A percentile compares a stretch with the other conserved stretches of the same genome.
Evolutionary conservation across 1,140 invertebrate species (phyloP).

Genomic region (Pissodes strobi): DNA sequence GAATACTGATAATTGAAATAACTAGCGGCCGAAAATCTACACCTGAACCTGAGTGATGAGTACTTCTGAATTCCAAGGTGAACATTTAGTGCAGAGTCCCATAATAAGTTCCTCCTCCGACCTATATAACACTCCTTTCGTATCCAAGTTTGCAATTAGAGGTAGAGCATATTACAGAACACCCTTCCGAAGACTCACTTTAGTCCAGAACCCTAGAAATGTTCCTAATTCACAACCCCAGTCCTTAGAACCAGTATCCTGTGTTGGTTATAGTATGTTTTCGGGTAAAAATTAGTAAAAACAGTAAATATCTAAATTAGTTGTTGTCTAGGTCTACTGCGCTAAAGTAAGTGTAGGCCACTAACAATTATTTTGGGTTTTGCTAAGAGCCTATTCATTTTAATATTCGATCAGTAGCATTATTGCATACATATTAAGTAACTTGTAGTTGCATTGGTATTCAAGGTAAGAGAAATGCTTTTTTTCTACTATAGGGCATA

Average conservation of each 20-base stretch:
- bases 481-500: too few species aligned
- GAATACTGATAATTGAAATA: too few species aligned
- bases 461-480: too few species aligned
- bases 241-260: conserved; percentile 1
- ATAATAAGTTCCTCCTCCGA: conserved; percentile 47
- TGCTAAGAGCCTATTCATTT: too few species aligned
- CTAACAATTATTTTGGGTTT: too few species aligned
- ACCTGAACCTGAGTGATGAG: background rate
- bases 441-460: too few species aligned
- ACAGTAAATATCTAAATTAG: too few species aligned
- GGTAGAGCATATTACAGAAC: conserved; percentile 36
- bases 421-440: too few species aligned
- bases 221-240: conserved; percentile 7
- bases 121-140: conserved; percentile 38
- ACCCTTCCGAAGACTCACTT: conserved; percentile 15
- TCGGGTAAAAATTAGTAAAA: background rate
- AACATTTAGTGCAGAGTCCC: conserved; percentile 44
- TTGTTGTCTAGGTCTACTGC: too few species aligned
- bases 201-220: conserved; percentile 20
- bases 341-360: too few species aligned
- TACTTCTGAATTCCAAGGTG: conserved; percentile 40
- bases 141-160: conserved; percentile 29
- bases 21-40: background rate
- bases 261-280: conserved; percentile 15
- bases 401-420: too few species aligned